Conservation (phyloP, 2,888 invertebrate species). For the Melanostoma mellinum region DNA sequence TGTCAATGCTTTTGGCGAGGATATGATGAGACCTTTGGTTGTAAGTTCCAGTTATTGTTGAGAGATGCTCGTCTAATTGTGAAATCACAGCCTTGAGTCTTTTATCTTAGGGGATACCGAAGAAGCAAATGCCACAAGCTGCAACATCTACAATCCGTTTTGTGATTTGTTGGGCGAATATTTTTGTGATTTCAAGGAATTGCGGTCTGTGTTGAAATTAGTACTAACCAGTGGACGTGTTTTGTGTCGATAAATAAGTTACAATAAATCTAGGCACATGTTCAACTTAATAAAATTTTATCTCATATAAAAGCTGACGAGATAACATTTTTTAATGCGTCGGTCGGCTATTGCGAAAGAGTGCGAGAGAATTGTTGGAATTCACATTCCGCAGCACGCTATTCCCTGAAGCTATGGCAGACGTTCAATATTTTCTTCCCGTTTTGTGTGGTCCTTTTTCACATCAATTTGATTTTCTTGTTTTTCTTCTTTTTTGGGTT, state of each 20-base stretch:
- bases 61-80: conserved; percentile 55
- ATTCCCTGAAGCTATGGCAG: neutral
- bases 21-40: conserved; percentile 27
- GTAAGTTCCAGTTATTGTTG: conserved; percentile 39
- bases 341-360: neutral
- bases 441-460: neutral
- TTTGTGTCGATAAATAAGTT: conserved; percentile 47
- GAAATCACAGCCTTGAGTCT: conserved; percentile 50
- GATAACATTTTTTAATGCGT: conserved; percentile 39
- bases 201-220: conserved; percentile 32
- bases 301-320: conserved; percentile 45
- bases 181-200: conserved; percentile 43
- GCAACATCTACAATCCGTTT: conserved; percentile 31
- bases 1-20: conserved; percentile 60
- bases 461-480: neutral
- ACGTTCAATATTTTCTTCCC: conserved; percentile 36
- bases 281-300: conserved; percentile 60
- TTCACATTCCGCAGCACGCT: conserved; percentile 24
- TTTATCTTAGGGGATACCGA: conserved; percentile 6
- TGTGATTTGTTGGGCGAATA: conserved; percentile 50
- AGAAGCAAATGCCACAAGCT: conserved; percentile 23
- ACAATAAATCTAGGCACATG: conserved; percentile 32
- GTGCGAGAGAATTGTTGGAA: conserved; percentile 29
- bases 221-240: conserved; percentile 51
- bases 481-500: neutral